Evolutionary conservation across 2,888 invertebrate species (phyloP).

Genomic region (Branchinecta sandiegonensis): DNA sequence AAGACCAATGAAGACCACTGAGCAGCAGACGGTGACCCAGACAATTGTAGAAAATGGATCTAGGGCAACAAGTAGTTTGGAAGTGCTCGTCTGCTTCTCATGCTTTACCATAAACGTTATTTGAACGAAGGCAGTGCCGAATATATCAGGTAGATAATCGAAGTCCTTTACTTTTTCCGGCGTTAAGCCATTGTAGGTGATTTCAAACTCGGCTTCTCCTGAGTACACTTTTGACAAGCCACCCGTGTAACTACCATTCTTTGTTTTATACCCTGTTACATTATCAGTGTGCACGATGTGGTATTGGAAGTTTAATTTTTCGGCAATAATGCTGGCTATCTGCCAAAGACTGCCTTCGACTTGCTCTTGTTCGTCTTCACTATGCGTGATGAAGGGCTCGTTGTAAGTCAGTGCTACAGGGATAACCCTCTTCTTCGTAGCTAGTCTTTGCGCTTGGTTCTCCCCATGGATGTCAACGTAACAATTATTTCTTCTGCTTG

Average conservation of each 20-base stretch:
- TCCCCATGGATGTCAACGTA: too few species aligned
- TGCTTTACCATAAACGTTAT: background rate
- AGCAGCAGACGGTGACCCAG: background rate
- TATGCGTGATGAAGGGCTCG: background rate
- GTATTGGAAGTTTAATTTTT: background rate
- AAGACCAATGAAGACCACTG: background rate
- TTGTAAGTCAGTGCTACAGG: too few species aligned
- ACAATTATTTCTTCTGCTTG: too few species aligned
- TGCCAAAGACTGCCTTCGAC: background rate
- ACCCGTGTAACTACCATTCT: background rate
- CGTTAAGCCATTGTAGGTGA: background rate
- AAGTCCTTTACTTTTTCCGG: background rate
- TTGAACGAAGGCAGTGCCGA: background rate
- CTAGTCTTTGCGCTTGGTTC: too few species aligned
- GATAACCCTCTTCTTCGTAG: too few species aligned
- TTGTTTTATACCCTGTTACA: background rate
- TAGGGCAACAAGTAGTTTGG: background rate
- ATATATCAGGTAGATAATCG: background rate
- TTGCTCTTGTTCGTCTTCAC: background rate
- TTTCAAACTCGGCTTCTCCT: background rate
- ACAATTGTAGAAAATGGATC: background rate
- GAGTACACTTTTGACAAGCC: background rate
- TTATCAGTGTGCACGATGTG: background rate
- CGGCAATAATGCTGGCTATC: background rate
- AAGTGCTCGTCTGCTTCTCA: background rate